phyloP scores from a whole-genome alignment of 2,797 vertebrate genomes.

The Gallinago solitaria region DNA sequence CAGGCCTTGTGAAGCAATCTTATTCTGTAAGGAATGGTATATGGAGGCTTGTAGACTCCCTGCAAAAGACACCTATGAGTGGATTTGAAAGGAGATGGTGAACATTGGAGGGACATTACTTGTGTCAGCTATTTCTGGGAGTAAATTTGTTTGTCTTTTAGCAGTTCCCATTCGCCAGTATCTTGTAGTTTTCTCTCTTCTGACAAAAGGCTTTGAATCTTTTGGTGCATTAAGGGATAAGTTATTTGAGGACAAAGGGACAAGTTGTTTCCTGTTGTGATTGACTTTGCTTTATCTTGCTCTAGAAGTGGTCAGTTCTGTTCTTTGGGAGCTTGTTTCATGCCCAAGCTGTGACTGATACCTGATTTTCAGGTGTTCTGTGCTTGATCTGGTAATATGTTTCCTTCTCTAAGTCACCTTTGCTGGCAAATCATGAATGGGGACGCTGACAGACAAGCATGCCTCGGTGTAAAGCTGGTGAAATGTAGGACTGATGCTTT shows the following conservation, averaged over 20 bases:
- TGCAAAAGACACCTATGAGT: background rate
- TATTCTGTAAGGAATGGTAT: background rate
- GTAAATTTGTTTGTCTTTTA: background rate
- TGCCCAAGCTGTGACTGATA: background rate
- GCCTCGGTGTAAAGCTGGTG: background rate
- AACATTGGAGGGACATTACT: fast-evolving
- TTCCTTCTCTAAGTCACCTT: background rate
- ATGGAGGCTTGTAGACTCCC: background rate
- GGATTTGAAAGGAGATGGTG: background rate
- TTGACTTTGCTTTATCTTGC: background rate
- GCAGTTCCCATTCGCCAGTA: background rate
- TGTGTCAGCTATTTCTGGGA: background rate
- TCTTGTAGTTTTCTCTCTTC: background rate
- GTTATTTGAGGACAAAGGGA: background rate
- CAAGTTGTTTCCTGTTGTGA: background rate
- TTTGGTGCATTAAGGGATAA: background rate
- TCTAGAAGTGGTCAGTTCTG: background rate
- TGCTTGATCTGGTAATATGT: background rate
- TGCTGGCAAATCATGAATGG: background rate
- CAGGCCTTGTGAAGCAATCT: background rate
- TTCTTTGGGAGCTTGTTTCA: background rate
- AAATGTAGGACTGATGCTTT: background rate
- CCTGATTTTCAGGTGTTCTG: background rate
- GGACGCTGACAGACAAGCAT: no score
- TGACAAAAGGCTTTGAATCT: background rate